Base-by-base conservation (phyloP, 2,888 invertebrate genomes). In the Syritta pipiens region DNA sequence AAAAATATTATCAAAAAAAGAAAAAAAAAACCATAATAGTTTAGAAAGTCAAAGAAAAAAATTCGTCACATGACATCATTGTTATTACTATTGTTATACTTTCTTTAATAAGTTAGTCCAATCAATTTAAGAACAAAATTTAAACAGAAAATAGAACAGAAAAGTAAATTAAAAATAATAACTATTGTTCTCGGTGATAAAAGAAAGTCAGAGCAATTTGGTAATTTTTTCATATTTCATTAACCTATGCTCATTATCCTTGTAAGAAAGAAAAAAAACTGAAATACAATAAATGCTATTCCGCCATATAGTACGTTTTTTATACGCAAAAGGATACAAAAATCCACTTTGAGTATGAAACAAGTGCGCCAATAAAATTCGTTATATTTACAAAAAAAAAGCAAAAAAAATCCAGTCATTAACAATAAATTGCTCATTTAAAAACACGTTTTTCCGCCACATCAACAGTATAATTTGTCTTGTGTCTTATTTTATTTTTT, bases 371-470 rank as follows among this genome's bases (percentile, higher is more conserved):
- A 71, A 53, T 10, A 22, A 55, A 55, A 44, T 20, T n/a, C 24
- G 28, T 30, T 10, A 49, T 49, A 30, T 49, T 49, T 44, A 44
- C 19, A 22, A 44, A 10, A 44, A 44, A 7, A 44, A 22, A 44
- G 5, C 4, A 4, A 22, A 20, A 20, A 35, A 35, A 32, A 51
- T 51, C n/a, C 30, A 32, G 22, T 53, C 20, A 53, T 53, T 12
- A 35, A 35, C 19, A 20, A 35, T 17, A 35, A 42, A 46, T 55
- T 62, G 9, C 40, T 42, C 60, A 14, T 46, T 48, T 37, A 37
- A 72, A 72, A 72, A 63, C 72, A 72, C 72, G 63, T 72, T 72
- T 72, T 63, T 30, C 48, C 72, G 72, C 72, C 63, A 53, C 63
- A 63, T 57, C 24, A 19, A 57, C 26, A 55, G 26, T 55, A 35